phyloP scores from a whole-genome alignment of 2,888 invertebrate species.

The Spodoptera exigua region DNA sequence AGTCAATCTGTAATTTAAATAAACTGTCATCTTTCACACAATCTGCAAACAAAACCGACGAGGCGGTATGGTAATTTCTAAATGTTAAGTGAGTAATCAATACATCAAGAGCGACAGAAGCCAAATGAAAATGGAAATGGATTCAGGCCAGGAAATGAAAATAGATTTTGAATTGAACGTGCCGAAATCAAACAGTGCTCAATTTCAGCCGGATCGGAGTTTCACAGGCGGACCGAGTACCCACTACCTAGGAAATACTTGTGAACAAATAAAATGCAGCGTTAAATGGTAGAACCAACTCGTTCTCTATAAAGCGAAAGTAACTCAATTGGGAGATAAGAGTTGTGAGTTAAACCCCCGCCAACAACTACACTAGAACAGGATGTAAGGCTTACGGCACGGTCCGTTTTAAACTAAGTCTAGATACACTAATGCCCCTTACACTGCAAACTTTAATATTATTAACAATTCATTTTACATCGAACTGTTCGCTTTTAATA shows the following conservation, averaged over 20 bases:
- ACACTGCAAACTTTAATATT: conserved; percentile 10
- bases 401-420: conserved; percentile 12
- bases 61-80: conserved; percentile 55
- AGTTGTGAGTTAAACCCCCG: conserved; percentile 21
- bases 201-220: conserved; percentile 50
- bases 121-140: conserved; percentile 69
- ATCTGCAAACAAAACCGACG: conserved; percentile 53
- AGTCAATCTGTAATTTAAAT: conserved; percentile 35
- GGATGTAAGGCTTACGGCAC: conserved; percentile 16
- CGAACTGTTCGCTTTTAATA: too few species aligned
- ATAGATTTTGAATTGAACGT: conserved; percentile 68
- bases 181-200: conserved; percentile 64
- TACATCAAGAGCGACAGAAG: conserved; percentile 65
- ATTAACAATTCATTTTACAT: neutral
- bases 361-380: conserved; percentile 24
- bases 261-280: conserved; percentile 54
- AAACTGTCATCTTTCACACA: conserved; percentile 49
- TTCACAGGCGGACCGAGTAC: conserved; percentile 34
- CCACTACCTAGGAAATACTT: conserved; percentile 51
- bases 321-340: conserved; percentile 43
- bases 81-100: conserved; percentile 66
- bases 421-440: conserved; percentile 14
- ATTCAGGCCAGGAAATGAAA: conserved; percentile 66
- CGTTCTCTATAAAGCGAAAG: conserved; percentile 34
- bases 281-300: conserved; percentile 23